Evolutionary conservation across 2,113 vertebrate genomes (phyloP).

Genomic region (Choloepus hoffmanni): DNA sequence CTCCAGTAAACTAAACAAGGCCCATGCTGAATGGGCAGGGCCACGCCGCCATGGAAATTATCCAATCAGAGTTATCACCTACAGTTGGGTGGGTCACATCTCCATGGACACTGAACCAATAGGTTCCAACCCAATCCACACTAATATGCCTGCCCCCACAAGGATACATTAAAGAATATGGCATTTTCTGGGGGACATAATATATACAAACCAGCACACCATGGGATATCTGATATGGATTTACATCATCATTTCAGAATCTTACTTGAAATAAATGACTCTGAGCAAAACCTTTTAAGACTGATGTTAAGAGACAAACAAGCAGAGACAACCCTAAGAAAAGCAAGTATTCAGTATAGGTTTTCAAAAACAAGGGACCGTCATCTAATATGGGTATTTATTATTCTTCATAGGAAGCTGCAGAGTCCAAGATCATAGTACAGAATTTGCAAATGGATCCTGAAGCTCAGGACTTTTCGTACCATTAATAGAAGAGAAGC

Average conservation of each 20-base stretch:
- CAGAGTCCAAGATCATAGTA: background rate
- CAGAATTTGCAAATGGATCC: slow-evolving; percentile 11
- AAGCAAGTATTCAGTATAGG: background rate
- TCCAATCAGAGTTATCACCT: too few relatives aligned
- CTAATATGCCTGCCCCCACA: too few relatives aligned
- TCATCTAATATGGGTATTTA: background rate
- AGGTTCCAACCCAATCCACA: too few relatives aligned
- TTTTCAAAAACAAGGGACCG: background rate
- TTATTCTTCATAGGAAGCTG: background rate
- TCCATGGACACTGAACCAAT: too few relatives aligned
- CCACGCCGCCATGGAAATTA: too few relatives aligned
- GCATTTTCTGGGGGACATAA: too few relatives aligned
- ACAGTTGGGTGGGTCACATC: too few relatives aligned
- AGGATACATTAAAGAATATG: too few relatives aligned
- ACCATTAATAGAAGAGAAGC: background rate
- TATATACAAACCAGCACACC: too few relatives aligned
- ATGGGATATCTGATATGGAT: background rate
- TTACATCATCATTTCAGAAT: background rate
- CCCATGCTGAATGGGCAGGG: too few relatives aligned
- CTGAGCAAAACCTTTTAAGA: background rate
- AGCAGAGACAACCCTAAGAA: background rate
- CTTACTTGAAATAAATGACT: background rate
- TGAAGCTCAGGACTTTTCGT: background rate
- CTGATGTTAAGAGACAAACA: background rate
- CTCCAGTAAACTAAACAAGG: too few relatives aligned